Base-by-base conservation (phyloP, 1,140 invertebrate species). In the Drosophila sproati region DNA sequence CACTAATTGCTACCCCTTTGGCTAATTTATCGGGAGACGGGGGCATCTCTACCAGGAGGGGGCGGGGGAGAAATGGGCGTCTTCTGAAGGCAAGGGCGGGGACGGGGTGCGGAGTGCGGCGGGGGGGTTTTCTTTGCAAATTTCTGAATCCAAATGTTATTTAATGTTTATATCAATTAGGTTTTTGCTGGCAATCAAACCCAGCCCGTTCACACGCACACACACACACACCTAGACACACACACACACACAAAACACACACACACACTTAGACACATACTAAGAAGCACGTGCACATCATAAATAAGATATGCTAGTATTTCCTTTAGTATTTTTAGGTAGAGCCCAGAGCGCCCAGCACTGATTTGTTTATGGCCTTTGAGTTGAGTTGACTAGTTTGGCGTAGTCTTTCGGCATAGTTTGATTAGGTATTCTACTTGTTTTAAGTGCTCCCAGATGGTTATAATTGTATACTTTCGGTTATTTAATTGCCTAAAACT, bases 131-230 rank as follows among this genome's bases (percentile, higher is more conserved):
- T 20, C 20, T 69, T 48, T 62, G 59, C 77, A 59, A 67, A 57
- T 80, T 83, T 80, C 32, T 66, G 34, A 80, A 86, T 82, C 77
- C 82, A 89, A 89, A 89, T 89, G 85, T 89, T 89, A 89, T 81
- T 89, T 89, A 89, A 89, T 89, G 75, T 88, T 88, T 89, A 88
- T 89, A 89, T 73, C 50, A 76, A 78, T 73, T 89, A 89, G 75
- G 76, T 87, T 85, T 74, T 85, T 77, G 77, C 77, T 75, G 62
- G 57, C 57, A 67, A 28, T 56, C 29, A 50, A 45, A 2, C 10
- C 37, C 12, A 32, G 5, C n/a, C 6, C 54, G 32, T 7, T n/a
- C 29, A 5, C 43, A 67, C 12, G 48, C 37, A 61, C n/a, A 72
- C 47, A 61, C 37, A 37, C 32, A 51, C 37, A 63, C 56, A 54